Conservation (phyloP, 2,888 invertebrate species). For the Lasius fuliginosus region DNA sequence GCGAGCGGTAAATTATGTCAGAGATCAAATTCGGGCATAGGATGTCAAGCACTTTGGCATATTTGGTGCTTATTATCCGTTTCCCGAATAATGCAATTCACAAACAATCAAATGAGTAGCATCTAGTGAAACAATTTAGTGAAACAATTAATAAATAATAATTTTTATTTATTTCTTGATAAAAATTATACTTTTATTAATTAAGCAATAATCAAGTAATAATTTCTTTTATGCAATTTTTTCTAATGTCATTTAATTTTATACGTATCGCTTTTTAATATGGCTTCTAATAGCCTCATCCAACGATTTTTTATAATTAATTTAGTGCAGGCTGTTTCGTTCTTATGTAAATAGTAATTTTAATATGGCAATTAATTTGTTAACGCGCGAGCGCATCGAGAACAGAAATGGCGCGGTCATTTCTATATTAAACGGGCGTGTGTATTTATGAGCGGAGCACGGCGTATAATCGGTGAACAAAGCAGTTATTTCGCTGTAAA, state of each 20-base stretch:
- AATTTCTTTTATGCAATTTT: neutral
- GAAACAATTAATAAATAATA: no score
- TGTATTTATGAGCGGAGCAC: slow-evolving; percentile 38
- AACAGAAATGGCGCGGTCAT: neutral
- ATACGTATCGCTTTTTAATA: neutral
- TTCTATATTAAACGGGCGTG: slow-evolving; percentile 38
- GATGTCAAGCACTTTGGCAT: no score
- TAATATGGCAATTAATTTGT: slow-evolving; percentile 55
- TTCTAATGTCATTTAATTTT: neutral
- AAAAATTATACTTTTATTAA: neutral
- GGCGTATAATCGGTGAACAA: slow-evolving; percentile 57
- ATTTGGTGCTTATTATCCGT: no score
- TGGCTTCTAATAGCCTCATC: neutral
- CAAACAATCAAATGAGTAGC: no score
- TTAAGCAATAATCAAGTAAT: neutral
- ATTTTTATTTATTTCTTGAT: neutral
- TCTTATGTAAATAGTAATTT: slow-evolving; percentile 38
- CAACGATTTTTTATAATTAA: slow-evolving; percentile 11
- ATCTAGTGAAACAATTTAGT: no score
- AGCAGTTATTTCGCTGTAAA: slow-evolving; percentile 55
- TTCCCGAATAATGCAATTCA: no score
- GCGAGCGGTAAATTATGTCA: no score
- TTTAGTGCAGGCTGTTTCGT: neutral
- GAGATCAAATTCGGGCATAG: no score
- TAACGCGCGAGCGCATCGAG: slow-evolving; percentile 28